These are phyloP conservation scores for Polypedilum vanderplanki DNA, from an alignment of 1,140 invertebrate species.

Conservation along the genomic window DNA sequence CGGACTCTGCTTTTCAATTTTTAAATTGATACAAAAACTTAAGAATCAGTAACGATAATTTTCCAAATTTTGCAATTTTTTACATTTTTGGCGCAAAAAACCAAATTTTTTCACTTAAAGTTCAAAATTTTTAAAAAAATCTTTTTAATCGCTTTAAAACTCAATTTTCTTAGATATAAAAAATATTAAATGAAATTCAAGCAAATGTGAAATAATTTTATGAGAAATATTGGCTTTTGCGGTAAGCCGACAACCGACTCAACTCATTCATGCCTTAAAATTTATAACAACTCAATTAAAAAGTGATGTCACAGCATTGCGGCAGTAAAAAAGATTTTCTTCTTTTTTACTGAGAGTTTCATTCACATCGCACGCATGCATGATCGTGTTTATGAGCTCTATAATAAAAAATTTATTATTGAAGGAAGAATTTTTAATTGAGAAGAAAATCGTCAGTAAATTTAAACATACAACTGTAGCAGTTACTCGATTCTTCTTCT, in stretches of 20 bases:
- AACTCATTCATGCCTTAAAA: background rate
- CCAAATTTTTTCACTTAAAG: no score
- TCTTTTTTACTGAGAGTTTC: background rate
- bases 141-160: no score
- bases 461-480: background rate
- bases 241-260: background rate
- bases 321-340: background rate
- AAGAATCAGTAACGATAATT: no score
- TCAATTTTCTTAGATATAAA: no score
- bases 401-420: conserved; percentile 6
- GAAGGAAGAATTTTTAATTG: conserved; percentile 1
- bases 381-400: background rate
- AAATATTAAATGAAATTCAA: no score
- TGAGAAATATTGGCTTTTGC: background rate
- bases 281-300: conserved; percentile 19
- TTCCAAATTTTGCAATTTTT: no score
- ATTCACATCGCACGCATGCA: background rate
- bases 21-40: no score
- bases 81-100: no score
- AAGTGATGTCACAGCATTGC: conserved; percentile 10
- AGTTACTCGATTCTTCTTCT: background rate
- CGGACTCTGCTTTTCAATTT: no score
- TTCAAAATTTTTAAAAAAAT: no score
- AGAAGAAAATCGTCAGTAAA: background rate
- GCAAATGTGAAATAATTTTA: background rate